phyloP scores from a whole-genome alignment of 2,797 vertebrate genomes.

The Lacerta bilineata region DNA sequence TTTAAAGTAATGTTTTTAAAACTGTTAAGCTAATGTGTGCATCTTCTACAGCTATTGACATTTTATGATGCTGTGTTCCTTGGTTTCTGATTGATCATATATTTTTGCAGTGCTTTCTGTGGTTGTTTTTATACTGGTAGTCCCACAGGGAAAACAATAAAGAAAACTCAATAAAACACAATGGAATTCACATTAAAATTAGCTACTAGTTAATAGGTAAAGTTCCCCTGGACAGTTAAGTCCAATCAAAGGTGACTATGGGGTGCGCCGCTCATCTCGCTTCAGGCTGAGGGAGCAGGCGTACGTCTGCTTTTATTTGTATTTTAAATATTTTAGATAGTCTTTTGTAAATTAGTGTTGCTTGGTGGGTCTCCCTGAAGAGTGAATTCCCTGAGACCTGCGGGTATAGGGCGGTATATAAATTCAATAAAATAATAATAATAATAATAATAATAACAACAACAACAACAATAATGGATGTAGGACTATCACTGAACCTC shows the following conservation, averaged over 20 bases:
- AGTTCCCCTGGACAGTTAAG: too few relatives aligned
- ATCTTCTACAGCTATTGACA: not conserved
- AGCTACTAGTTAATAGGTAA: not conserved
- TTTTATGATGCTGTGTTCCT: not conserved
- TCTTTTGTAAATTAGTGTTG: not conserved
- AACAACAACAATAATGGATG: too few relatives aligned
- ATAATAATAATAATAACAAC: too few relatives aligned
- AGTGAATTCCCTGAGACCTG: not conserved
- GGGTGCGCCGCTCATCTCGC: too few relatives aligned
- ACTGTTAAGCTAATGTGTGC: not conserved
- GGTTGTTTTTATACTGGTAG: not conserved
- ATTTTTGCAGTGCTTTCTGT: not conserved
- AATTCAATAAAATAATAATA: too few relatives aligned
- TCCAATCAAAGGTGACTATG: too few relatives aligned
- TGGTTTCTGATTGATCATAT: not conserved
- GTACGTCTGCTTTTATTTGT: too few relatives aligned
- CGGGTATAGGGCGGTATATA: too few relatives aligned
- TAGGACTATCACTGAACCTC: not conserved
- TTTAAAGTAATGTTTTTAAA: not conserved
- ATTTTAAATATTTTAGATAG: not conserved
- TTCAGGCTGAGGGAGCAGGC: too few relatives aligned
- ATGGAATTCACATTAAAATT: not conserved
- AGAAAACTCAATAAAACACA: slow-evolving; percentile 1
- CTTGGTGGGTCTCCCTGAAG: not conserved
- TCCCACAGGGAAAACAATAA: not conserved